Evolutionary conservation across 2,888 invertebrate species (phyloP).

Genomic region (Frankliniella intonsa): DNA sequence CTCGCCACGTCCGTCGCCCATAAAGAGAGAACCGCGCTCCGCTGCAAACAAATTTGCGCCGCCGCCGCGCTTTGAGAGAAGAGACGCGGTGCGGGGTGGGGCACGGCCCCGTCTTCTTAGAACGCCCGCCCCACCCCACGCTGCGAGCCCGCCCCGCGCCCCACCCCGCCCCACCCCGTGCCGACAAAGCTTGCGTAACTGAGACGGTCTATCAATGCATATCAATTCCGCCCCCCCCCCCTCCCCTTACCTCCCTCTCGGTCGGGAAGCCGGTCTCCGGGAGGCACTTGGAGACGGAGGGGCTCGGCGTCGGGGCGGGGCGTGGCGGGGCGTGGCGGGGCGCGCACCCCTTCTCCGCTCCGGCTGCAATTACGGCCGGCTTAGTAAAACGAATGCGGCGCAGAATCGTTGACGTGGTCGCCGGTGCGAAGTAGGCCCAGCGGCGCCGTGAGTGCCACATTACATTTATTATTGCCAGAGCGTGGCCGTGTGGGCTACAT

Average conservation of each 20-base stretch:
- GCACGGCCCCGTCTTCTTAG: background rate
- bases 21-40: background rate
- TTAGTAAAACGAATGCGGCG: background rate
- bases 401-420: background rate
- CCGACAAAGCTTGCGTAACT: constrained; percentile 1
- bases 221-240: background rate
- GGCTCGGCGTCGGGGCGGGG: background rate
- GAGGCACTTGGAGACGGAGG: background rate
- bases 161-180: too few relatives aligned
- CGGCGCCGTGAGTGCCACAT: background rate
- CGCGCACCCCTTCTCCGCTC: background rate
- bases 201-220: constrained; percentile 1
- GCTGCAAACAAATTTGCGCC: background rate
- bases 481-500: background rate
- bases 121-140: too few relatives aligned
- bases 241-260: background rate
- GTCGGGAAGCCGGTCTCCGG: background rate
- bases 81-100: background rate
- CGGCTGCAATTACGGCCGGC: background rate
- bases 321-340: too few relatives aligned
- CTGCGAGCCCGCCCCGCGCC: too few relatives aligned
- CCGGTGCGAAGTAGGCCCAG: too few relatives aligned
- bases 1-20: too few relatives aligned
- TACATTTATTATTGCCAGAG: background rate
- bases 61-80: background rate